Base-by-base conservation (phyloP, 2,113 vertebrate genomes). In the Oophaga pumilio region DNA sequence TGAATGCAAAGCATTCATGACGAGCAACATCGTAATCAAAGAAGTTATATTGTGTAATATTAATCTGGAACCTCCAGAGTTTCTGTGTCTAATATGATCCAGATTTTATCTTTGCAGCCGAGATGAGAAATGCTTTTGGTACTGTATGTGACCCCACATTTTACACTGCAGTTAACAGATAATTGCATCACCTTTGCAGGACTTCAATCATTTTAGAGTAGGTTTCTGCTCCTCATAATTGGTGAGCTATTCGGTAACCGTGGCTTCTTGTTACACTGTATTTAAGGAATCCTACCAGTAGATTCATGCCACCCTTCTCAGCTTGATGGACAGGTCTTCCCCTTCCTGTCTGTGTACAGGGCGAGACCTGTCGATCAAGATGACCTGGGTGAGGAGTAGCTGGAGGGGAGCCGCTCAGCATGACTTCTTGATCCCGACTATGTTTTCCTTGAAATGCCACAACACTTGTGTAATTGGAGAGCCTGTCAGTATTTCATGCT, bases 81-180 rank as follows among this genome's bases (percentile, higher is more conserved):
- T 79, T 52, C 56, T 57, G 50, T 8, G 15, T 79, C 24, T 49
- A 69, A 69, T 73, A 73, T 8, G 33, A 3, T 78, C 43, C 74
- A 77, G 74, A 49, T 77, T 76, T 78, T 53, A 78, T 76, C 52
- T 52, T 76, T 24, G 49, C 11, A 52, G 74, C 22, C 1, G 11
- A 76, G 49, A 76, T 52, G 49, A 76, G 52, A 76, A 24, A 76
- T 52, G 49, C 13, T 76, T 52, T 6, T 52, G 49, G 5, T 76
- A 49, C 49, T 76, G 22, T 76, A 76, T 76, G 74, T 53, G 49
- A 76, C 74, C 74, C 43, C 52, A 52, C 49, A 52, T 76, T 49
- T 53, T 76, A 52, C 13, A 11, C 43, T 52, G 74, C 22, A 0
- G 49, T 24, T 76, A 43, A 9, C 43, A 73, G 69, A 73, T 43